Base-by-base conservation (phyloP, 2,113 vertebrate species). In the Archocentrus centrarchus region DNA sequence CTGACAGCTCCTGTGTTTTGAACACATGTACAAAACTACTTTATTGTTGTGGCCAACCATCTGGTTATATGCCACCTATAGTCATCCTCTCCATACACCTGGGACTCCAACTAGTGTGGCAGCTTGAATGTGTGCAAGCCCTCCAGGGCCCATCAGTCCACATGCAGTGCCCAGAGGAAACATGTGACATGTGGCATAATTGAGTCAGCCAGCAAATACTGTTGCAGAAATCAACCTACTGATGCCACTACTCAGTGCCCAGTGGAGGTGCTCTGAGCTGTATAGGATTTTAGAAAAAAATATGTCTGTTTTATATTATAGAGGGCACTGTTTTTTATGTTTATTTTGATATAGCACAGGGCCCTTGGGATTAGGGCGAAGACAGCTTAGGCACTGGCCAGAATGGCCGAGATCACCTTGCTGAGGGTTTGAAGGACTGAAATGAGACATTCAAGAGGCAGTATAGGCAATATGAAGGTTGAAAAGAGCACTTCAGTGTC, bases 171-270 rank as follows among this genome's bases (percentile, higher is more conserved):
- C 91, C 77, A 77, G 64, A 79, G 86, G 88, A 91, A 92, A 79
- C 91, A 84, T 85, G 88, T 68, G 86, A 91, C 87, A 83, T 80
- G 89, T 79, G 79, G 87, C 91, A 91, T 93, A 92, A 94, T 92
- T 92, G 81, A 94, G 92, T 93, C 81, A 83, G 88, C 79, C 83
- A 78, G 82, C 59, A 80, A 86, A 90, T 85, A 41, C 81, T 86
- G 76, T 79, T 24, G 73, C 84, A 84, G 81, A 79, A 80, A 86
- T 82, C 86, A 84, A 75, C 70, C 80, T 80, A 85, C 77, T 82
- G 77, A 86, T 80, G 80, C 79, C 73, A 80, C 83, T 59, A 59
- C 84, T 87, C 89, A 89, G 11, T 35, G 81, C 81, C 84, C 89
- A 83, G 81, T 18, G 13, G 82, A 77, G 80, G 79, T 82, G 86